Evolutionary conservation across 2,113 vertebrate species (phyloP).

Genomic region (Prunella himalayana): DNA sequence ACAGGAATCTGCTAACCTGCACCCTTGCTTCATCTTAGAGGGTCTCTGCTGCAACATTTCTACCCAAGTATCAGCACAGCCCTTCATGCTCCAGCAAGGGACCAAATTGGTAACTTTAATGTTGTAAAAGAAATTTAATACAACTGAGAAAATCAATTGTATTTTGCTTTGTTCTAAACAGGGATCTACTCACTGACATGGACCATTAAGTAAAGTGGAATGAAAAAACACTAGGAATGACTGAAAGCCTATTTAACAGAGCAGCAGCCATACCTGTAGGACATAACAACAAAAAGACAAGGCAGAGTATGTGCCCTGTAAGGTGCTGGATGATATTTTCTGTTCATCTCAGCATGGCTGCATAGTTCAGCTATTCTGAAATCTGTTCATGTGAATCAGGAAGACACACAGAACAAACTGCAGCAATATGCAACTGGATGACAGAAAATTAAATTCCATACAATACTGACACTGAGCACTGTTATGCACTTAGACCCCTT

Average conservation of each 20-base stretch:
- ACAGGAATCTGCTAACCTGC: background rate
- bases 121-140: background rate
- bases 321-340: background rate
- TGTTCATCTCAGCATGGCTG: background rate
- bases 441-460: background rate
- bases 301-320: background rate
- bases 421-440: background rate
- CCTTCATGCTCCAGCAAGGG: background rate
- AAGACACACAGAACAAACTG: background rate
- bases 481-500: background rate
- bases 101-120: background rate
- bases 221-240: background rate
- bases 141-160: background rate
- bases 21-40: background rate
- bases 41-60: background rate
- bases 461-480: background rate
- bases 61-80: background rate
- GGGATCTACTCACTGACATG: background rate
- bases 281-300: background rate
- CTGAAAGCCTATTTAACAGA: background rate
- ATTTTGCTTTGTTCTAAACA: slow-evolving; percentile 9
- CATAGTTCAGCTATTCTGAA: background rate
- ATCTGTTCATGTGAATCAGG: background rate
- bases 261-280: background rate
- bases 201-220: slow-evolving; percentile 24